Conservation (phyloP, 2,888 invertebrate species). For the Empis livida region DNA sequence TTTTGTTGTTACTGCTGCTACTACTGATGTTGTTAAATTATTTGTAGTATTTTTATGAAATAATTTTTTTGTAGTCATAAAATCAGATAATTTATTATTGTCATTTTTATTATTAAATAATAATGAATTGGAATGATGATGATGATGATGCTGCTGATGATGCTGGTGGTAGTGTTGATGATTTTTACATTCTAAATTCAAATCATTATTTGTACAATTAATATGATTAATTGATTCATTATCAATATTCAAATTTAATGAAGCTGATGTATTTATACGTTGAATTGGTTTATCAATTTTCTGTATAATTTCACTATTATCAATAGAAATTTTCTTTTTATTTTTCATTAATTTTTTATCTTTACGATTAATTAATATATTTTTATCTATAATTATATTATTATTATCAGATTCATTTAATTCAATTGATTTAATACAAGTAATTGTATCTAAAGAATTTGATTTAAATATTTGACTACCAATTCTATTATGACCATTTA, state of each 20-base stretch:
- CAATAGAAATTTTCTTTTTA: constrained; percentile 26
- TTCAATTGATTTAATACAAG: constrained; percentile 10
- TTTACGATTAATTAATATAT: not conserved
- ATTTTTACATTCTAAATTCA: not conserved
- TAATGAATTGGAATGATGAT: no score
- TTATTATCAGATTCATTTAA: not conserved
- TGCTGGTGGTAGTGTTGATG: not conserved
- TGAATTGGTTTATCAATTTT: no score
- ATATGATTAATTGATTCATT: not conserved
- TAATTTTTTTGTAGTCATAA: constrained; percentile 1
- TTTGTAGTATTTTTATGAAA: no score
- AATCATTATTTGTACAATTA: not conserved
- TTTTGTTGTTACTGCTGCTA: no score
- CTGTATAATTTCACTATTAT: constrained; percentile 16
- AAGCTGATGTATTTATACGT: no score
- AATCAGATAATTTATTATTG: not conserved
- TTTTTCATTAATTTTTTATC: no score
- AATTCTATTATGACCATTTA: constrained; percentile 5
- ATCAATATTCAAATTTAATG: not conserved
- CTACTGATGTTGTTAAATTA: no score
- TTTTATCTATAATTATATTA: not conserved
- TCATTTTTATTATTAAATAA: not conserved
- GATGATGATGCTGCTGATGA: not conserved
- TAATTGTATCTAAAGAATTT: constrained; percentile 32
- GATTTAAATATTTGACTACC: constrained; percentile 27